Evolutionary conservation across 2,113 vertebrate species (phyloP), one percentile per base, ranked within the genome.

Genomic region (Meleagris gallopavo): DNA sequence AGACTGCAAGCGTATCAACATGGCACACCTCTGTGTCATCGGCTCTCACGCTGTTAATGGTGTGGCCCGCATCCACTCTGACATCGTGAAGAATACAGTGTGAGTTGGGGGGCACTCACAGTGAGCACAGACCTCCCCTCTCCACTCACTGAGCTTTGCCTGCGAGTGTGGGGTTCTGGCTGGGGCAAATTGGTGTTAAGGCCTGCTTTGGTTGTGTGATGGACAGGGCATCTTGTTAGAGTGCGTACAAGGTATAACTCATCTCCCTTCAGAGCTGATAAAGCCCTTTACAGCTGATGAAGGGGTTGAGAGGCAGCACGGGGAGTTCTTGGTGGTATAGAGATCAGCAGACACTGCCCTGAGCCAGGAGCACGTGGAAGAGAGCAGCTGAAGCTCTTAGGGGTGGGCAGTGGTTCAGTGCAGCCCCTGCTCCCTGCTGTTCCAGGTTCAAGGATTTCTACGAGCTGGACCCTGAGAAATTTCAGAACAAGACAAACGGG

Each of bases 401-500:
- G n/a, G 32, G 43, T 52, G 4, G 11, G 32, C 58, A n/a, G 40
- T 80, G 55, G 29, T 46, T 89, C 87, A 92, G 41, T 72, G 36
- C 24, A 25, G 30, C 43, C 9, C 17, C n/a, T 1, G 61, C 24
- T 78, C 66, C 22, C 66, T 46, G 94, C 25, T 91, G 5, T 96
- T 95, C 40, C 91, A 99, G 98, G 71, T 99, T 99, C 95, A 99
- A 98, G 96, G 98, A 99, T 91, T 99, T 99, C 93, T 97, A 96
- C 7, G 98, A 99, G 16, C 73, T 98, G 57, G 98, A 99, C 52
- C 98, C 98, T 0, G 96, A 98, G 75, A 99, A 98, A 93, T 99
- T 99, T 93, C 98, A 99, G 97, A 99, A 99, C 90, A 99, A 99
- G 97, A 99, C 98, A 0, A 99, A 99, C 0, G 98, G 99, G 25